These are phyloP conservation scores for Puntigrus tetrazona DNA, from an alignment of 2,113 vertebrate genomes.

Conservation along the genomic window DNA sequence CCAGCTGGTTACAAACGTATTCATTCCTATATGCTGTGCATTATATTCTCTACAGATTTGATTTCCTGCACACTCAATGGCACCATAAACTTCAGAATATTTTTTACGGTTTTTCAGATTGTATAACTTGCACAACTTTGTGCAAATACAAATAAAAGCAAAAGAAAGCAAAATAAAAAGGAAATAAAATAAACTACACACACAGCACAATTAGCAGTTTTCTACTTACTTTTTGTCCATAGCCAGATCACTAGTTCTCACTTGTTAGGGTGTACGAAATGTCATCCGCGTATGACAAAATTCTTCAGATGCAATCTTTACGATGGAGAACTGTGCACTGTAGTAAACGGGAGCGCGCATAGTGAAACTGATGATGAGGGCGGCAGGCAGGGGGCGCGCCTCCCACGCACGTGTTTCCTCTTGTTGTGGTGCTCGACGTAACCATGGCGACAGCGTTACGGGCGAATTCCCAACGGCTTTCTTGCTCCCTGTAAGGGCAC, in stretches of 20 bases:
- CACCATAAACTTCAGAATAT: not conserved
- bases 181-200: not conserved
- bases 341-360: not conserved
- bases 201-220: not conserved
- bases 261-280: not conserved
- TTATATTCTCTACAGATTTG: not conserved
- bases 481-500: too few relatives aligned
- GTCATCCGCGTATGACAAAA: not conserved
- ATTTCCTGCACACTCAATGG: not conserved
- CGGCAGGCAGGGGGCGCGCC: conserved; percentile 3
- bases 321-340: not conserved
- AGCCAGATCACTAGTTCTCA: not conserved
- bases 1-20: conserved; percentile 29
- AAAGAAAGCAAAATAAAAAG: too few relatives aligned
- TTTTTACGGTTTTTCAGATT: not conserved
- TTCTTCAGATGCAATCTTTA: not conserved
- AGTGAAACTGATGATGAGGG: not conserved
- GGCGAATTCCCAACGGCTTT: too few relatives aligned
- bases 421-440: not conserved
- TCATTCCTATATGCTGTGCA: not conserved
- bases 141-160: not conserved
- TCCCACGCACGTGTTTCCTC: conserved; percentile 12
- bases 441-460: conserved; percentile 3
- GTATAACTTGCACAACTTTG: not conserved
- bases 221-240: conserved; percentile 27